Evolutionary conservation across 2,797 vertebrate species (phyloP).

Genomic region (Enteromius paludinosus): DNA sequence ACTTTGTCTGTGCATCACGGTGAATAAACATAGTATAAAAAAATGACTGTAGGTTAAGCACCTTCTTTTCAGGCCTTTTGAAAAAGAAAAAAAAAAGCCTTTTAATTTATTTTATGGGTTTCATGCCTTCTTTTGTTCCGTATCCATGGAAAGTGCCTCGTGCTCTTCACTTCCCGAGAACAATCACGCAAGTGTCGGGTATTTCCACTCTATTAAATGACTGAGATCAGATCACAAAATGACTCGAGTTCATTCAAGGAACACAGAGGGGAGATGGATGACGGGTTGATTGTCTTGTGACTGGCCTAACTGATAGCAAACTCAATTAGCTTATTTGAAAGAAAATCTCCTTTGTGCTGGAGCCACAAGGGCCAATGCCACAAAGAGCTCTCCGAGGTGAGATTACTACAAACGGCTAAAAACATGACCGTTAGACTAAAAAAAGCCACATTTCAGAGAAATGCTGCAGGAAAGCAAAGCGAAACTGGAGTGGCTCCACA

Average conservation of each 20-base stretch:
- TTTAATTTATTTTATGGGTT: background rate
- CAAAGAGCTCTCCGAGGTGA: slow-evolving; percentile 3
- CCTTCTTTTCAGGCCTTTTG: background rate
- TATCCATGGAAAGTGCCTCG: background rate
- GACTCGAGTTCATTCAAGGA: slow-evolving; percentile 18
- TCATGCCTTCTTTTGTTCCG: slow-evolving; percentile 3
- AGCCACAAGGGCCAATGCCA: slow-evolving; percentile 14
- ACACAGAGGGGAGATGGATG: slow-evolving; percentile 16
- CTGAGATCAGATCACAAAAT: slow-evolving; percentile 21
- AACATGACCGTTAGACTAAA: slow-evolving; percentile 15
- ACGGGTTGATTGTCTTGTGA: slow-evolving; percentile 52
- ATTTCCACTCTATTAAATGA: slow-evolving; percentile 17
- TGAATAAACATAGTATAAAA: background rate
- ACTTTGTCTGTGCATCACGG: background rate
- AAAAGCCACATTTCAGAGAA: background rate
- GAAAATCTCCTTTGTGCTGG: slow-evolving; percentile 46
- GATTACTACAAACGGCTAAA: background rate
- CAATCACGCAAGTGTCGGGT: background rate
- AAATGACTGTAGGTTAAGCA: background rate
- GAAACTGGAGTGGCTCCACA: slow-evolving; percentile 36
- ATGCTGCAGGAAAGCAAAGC: slow-evolving; percentile 13
- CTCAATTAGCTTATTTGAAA: slow-evolving; percentile 47
- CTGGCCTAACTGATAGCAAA: slow-evolving; percentile 43
- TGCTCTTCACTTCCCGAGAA: background rate
- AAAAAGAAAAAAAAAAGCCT: background rate